These are phyloP conservation scores for Elysia crispata DNA, from an alignment of 2,888 invertebrate genomes.

Conservation along the genomic window DNA sequence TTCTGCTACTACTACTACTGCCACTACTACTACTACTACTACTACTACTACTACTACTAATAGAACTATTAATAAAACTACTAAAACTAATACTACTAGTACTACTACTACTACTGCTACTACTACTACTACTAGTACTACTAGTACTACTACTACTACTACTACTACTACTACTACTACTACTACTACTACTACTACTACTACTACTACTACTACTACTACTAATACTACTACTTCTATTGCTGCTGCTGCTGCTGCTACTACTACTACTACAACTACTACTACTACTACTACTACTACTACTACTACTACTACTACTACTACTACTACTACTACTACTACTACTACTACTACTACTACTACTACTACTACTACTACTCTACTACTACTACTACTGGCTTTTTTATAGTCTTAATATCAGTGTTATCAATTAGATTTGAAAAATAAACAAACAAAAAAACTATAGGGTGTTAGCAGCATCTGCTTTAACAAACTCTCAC, in stretches of 20 bases:
- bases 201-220: not conserved
- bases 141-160: not conserved
- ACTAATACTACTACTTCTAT: too few relatives aligned
- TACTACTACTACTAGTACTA: not conserved
- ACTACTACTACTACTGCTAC: not conserved
- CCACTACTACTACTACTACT: too few relatives aligned
- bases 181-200: not conserved
- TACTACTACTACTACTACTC: not conserved
- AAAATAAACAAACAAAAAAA: too few relatives aligned
- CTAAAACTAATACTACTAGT: too few relatives aligned
- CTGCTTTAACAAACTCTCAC: too few relatives aligned
- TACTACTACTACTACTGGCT: too few relatives aligned
- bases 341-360: not conserved
- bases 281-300: slow-evolving; percentile 12
- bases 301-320: slow-evolving; percentile 17
- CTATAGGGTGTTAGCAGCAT: too few relatives aligned
- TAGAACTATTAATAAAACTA: too few relatives aligned
- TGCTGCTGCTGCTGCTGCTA: not conserved
- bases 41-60: too few relatives aligned
- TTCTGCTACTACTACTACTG: too few relatives aligned
- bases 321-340: slow-evolving; percentile 10
- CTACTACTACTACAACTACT: not conserved
- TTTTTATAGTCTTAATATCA: too few relatives aligned
- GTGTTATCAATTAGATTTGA: too few relatives aligned
- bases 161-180: not conserved